A percentile compares a stretch with the other conserved stretches of the same genome.
These are phyloP conservation scores for Rhagoletis zephyria DNA, from an alignment of 1,140 invertebrate genomes.

Conservation along the genomic window DNA sequence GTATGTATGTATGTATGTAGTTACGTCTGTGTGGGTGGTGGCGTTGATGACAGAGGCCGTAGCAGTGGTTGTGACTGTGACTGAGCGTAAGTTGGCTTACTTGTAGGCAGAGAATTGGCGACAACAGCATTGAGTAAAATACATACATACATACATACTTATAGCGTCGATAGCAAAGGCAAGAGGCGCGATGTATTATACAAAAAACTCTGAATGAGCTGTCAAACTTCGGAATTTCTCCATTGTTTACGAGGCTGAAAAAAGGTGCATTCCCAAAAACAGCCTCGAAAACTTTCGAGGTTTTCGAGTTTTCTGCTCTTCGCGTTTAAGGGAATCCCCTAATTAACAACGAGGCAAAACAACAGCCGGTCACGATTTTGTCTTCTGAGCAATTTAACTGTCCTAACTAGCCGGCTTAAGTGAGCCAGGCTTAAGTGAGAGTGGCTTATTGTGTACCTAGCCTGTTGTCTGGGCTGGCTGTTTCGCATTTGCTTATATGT, in stretches of 20 bases:
- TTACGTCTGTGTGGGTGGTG: background rate
- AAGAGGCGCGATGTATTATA: no score
- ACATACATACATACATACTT: background rate
- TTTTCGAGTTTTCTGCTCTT: no score
- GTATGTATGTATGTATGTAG: no score
- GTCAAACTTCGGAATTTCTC: no score
- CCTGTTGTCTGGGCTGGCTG: background rate
- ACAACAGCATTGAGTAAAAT: background rate
- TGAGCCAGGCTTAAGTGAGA: background rate
- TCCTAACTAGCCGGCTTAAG: background rate
- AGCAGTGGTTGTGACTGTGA: background rate
- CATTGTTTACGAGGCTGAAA: no score
- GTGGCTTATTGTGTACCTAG: conserved; percentile 5
- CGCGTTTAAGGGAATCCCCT: no score
- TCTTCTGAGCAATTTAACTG: background rate
- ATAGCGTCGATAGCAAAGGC: background rate
- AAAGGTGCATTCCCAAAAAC: no score
- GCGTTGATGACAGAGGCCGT: background rate
- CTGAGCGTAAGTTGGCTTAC: background rate
- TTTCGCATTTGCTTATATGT: no score
- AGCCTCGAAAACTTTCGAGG: no score
- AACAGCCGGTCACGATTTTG: background rate
- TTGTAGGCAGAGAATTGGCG: background rate
- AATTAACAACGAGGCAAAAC: background rate
- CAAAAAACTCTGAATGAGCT: no score